Evolutionary conservation across 2,888 invertebrate genomes (phyloP), one percentile per base, ranked within the genome.

Genomic region (Leptarthrus brevirostris): DNA sequence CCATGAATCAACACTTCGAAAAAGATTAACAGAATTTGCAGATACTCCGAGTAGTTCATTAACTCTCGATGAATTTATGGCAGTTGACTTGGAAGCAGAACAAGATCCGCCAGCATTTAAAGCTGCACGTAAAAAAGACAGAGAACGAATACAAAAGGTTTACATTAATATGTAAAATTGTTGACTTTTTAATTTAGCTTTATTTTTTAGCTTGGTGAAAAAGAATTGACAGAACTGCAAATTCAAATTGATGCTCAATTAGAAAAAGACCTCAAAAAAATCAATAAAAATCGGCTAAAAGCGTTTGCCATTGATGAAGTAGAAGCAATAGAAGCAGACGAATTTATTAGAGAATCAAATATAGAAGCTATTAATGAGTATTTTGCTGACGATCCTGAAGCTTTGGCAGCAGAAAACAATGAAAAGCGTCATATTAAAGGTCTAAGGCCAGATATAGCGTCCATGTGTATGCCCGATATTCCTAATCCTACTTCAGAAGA

Each of bases 41-140:
- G 96, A 96, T 79, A 99, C 99, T 0, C 97, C 98, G 0, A 96
- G 97, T 10, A 96, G 97, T 81, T 92, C 93, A 6, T 86, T 99
- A 70, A 98, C 98, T 0, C 87, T 98, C 24, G 97, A 98, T 79
- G 98, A 99, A 86, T 99, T 99, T 83, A 94, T 97, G 91, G 93
- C 93, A 0, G 95, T 98, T 0, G 98, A 99, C 83, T 86, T 99
- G 78, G 97, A 98, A 82, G 95, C 96, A 79, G 97, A 97, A 81
- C 95, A 96, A 83, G 98, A 98, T 85, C 85, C 98, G 6, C 98
- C 98, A 0, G 94, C 96, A 1, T 98, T 96, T 82, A 95, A 95
- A 83, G 93, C 92, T 1, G 95, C 96, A 0, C 89, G 97, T 72
- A 92, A 93, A 81, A 93, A 93, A 80, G 96, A 96, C 81, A 93